Evolutionary conservation across 2,113 vertebrate genomes (phyloP).

Genomic region (Apus apus): DNA sequence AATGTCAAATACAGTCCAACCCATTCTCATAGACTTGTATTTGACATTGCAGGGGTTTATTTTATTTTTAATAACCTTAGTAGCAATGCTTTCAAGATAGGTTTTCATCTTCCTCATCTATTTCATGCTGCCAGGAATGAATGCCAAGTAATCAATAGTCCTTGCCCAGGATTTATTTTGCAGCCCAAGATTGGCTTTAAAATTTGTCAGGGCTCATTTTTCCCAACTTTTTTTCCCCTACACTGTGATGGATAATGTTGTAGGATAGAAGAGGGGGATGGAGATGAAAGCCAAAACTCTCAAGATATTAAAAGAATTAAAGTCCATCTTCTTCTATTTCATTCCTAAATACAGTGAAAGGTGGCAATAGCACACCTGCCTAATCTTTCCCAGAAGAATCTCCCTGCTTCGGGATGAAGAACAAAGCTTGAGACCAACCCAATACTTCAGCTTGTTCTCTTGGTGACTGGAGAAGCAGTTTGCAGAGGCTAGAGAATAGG

Average conservation of each 20-base stretch:
- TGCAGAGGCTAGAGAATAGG: not conserved
- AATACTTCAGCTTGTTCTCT: not conserved
- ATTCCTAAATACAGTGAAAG: not conserved
- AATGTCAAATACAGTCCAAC: not conserved
- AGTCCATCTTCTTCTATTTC: not conserved
- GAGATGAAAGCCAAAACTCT: not conserved
- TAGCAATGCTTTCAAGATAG: not conserved
- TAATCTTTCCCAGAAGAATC: not conserved
- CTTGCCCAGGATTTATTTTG: constrained; percentile 6
- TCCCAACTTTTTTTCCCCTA: not conserved
- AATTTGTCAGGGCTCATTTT: not conserved
- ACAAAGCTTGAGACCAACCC: not conserved
- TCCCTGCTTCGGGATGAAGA: not conserved
- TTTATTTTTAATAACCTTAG: not conserved
- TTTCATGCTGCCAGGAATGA: not conserved
- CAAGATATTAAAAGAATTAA: not conserved
- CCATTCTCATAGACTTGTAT: not conserved
- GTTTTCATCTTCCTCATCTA: not conserved
- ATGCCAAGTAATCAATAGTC: not conserved
- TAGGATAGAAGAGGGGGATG: not conserved
- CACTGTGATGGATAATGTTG: not conserved
- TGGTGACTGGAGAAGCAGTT: not conserved
- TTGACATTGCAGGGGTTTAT: not conserved
- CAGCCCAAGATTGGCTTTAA: not conserved
- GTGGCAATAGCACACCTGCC: not conserved